Percentiles rank a stretch among this genome's conserved stretches.
phyloP scores from a whole-genome alignment of 23 tunicate species.

The Ascidia mentula region DNA sequence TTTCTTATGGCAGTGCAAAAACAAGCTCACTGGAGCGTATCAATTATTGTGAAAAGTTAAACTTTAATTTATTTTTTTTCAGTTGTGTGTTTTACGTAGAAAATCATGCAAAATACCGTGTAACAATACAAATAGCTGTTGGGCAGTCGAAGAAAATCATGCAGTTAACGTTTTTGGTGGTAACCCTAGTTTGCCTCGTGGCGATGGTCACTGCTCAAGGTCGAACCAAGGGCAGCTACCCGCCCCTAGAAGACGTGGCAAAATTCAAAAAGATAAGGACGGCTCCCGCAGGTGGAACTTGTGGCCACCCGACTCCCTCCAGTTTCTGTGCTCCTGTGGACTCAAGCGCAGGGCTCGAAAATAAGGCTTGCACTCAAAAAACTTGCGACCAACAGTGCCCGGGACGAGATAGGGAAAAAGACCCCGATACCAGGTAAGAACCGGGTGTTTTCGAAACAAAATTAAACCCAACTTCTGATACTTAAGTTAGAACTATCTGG shows the following conservation, averaged over 20 bases:
- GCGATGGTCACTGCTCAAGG: not conserved
- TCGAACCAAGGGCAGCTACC: slow-evolving; percentile 16
- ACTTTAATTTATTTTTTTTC: too few relatives aligned
- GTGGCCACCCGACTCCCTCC: slow-evolving; percentile 38
- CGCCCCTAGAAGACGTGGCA: slow-evolving; percentile 54
- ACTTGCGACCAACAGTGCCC: slow-evolving; percentile 66
- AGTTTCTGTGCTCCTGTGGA: slow-evolving; percentile 68
- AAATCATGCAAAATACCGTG: too few relatives aligned
- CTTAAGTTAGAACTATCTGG: too few relatives aligned
- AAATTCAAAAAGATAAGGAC: slow-evolving; percentile 41
- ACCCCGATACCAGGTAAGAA: not conserved
- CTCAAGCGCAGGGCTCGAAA: slow-evolving; percentile 37
- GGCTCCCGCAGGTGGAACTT: slow-evolving; percentile 39
- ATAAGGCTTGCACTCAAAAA: slow-evolving; percentile 37
- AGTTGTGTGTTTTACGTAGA: too few relatives aligned
- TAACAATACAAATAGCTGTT: too few relatives aligned
- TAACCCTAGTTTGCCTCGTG: not conserved
- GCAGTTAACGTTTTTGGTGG: not conserved
- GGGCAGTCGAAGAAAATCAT: too few relatives aligned
- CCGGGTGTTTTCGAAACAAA: too few relatives aligned
- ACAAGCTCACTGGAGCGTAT: too few relatives aligned
- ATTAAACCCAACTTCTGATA: too few relatives aligned
- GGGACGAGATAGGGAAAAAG: slow-evolving; percentile 43
- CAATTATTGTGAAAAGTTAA: too few relatives aligned
- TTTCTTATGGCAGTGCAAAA: too few relatives aligned